These are phyloP conservation scores for Nycticebus coucang DNA, from an alignment of 2,113 vertebrate species.

Conservation along the genomic window DNA sequence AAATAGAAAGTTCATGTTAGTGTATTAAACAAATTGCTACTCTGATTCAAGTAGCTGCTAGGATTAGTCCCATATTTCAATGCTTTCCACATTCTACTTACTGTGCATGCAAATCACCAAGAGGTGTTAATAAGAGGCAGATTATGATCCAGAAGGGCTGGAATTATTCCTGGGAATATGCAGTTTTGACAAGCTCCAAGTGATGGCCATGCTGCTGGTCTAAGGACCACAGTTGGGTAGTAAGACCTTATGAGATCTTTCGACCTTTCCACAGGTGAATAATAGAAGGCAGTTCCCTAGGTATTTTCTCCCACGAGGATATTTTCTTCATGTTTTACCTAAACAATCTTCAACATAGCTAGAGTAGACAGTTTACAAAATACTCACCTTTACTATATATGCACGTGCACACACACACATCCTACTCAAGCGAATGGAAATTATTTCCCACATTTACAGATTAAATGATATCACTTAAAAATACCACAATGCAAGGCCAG, in stretches of 20 bases:
- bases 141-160: conserved; percentile 36
- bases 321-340: conserved; percentile 53
- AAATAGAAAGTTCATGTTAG: conserved; percentile 31
- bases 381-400: conserved; percentile 23
- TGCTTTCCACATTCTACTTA: conserved; percentile 52
- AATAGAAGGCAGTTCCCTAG: neutral
- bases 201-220: neutral
- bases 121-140: neutral
- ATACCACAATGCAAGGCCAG: neutral
- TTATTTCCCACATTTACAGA: neutral
- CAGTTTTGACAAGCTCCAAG: neutral
- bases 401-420: too few species aligned
- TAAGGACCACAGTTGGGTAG: neutral
- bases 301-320: neutral
- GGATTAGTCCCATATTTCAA: conserved; percentile 8
- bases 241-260: neutral
- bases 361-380: conserved; percentile 38
- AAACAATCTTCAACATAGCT: conserved; percentile 29
- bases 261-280: neutral
- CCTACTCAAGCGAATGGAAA: conserved; percentile 16
- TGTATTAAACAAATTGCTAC: conserved; percentile 26
- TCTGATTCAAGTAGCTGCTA: conserved; percentile 46
- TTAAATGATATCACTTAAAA: neutral
- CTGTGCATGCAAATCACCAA: neutral
- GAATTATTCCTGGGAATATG: neutral